These are phyloP conservation scores for Spodoptera exigua DNA, from an alignment of 2,888 invertebrate species.

Conservation along the genomic window DNA sequence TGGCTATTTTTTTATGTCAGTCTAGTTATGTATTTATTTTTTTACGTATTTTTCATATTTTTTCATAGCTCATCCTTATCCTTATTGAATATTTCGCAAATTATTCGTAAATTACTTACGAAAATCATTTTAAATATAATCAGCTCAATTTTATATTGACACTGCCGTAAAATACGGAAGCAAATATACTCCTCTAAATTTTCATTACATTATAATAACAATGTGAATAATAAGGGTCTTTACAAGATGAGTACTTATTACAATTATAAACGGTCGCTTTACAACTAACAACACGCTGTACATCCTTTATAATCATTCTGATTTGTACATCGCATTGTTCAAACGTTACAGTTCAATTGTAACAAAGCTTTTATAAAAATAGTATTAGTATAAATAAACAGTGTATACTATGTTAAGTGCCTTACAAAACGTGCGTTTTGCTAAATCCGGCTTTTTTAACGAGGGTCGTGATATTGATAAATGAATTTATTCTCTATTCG, in stretches of 20 bases:
- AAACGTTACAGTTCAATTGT: conserved; percentile 66
- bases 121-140: no score
- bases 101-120: no score
- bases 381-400: conserved; percentile 84
- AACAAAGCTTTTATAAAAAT: conserved; percentile 78
- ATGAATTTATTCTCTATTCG: conserved; percentile 9
- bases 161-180: background rate
- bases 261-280: conserved; percentile 31
- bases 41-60: no score
- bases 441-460: conserved; percentile 54
- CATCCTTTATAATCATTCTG: conserved; percentile 43
- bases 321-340: conserved; percentile 49
- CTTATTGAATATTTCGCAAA: no score
- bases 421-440: conserved; percentile 76
- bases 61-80: no score
- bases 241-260: conserved; percentile 29
- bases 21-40: no score
- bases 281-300: conserved; percentile 42
- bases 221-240: conserved; percentile 8
- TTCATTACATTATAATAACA: background rate
- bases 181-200: no score
- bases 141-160: no score
- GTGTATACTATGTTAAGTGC: conserved; percentile 81
- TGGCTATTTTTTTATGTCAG: no score
- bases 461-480: conserved; percentile 24